Evolutionary conservation across 2,888 invertebrate species (phyloP), one percentile per base, ranked within the genome.

Genomic region (Drosophila kuntzei): DNA sequence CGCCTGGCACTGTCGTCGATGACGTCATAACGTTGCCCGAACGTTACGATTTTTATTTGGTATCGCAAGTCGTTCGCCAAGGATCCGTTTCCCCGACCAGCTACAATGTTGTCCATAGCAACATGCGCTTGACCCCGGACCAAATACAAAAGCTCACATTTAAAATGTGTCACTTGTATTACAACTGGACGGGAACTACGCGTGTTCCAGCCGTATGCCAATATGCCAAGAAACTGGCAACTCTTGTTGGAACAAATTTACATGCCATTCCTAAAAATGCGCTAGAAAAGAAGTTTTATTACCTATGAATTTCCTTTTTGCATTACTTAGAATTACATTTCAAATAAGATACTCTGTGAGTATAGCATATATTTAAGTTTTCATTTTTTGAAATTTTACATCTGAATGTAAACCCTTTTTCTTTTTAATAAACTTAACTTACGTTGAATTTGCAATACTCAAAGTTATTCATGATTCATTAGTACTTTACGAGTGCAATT

Each of bases 131-230:
- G 0, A 91, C 93, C 0, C 95, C 97, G 0, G 97, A 98, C 79
- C 94, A 94, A 90, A 92, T 98, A 46, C 98, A 99, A 91, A 93
- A 95, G 12, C 90, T 99, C 29, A 96, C 98, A 0, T 98, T 96
- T 92, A 98, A 98, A 91, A 91, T 98, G 89, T 94, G 95, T 0
- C 98, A 98, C 90, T 93, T 98, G 93, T 99, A 99, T 90, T 99
- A 95, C 92, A 99, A 99, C 92, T 98, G 98, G 96, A 95, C 96
- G 51, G 96, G 96, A 76, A 93, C 96, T 0, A 95, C 96, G 12
- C 94, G 97, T 20, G 98, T 98, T 9, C 98, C 98, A 0, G 97
- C 98, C 0, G 98, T 98, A 0, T 97, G 97, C 89, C 98, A 98
- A 91, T 98, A 98, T 90, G 98, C 98, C 0, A 98, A 98, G 91